phyloP scores from a whole-genome alignment of 2,113 vertebrate genomes.

The Electrona antarctica region DNA sequence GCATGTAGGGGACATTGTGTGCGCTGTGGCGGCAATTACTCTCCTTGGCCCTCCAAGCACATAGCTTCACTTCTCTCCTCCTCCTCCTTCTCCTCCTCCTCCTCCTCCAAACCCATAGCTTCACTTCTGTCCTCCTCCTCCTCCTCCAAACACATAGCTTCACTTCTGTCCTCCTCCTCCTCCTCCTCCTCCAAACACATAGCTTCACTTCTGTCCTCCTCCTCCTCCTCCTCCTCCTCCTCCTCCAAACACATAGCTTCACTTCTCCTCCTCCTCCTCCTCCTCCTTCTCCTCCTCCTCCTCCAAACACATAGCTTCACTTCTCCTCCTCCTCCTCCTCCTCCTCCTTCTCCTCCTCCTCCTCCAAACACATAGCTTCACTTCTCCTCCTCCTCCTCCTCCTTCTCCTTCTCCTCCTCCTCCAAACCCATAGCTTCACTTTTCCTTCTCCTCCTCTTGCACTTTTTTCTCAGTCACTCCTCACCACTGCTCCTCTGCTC shows the following conservation, averaged over 20 bases:
- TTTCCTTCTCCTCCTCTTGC: constrained; percentile 55
- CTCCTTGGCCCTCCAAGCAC: constrained; percentile 69
- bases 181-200: too few relatives aligned
- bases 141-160: background rate
- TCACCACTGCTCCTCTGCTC: constrained; percentile 40
- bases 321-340: too few relatives aligned
- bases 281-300: too few relatives aligned
- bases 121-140: background rate
- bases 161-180: too few relatives aligned
- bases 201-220: too few relatives aligned
- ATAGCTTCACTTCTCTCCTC: constrained; percentile 62
- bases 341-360: too few relatives aligned
- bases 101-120: too few relatives aligned
- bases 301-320: too few relatives aligned
- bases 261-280: too few relatives aligned
- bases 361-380: too few relatives aligned
- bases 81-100: constrained; percentile 36
- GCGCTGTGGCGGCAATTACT: constrained; percentile 79
- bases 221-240: too few relatives aligned
- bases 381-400: constrained; percentile 36
- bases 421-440: constrained; percentile 61
- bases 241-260: too few relatives aligned
- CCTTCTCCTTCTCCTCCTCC: background rate
- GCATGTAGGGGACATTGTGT: constrained; percentile 78
- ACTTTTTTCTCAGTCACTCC: constrained; percentile 55